Percentiles rank a stretch among this genome's conserved stretches.
Conservation (phyloP, 2,888 invertebrate genomes). For the Brachypterus glaber region DNA sequence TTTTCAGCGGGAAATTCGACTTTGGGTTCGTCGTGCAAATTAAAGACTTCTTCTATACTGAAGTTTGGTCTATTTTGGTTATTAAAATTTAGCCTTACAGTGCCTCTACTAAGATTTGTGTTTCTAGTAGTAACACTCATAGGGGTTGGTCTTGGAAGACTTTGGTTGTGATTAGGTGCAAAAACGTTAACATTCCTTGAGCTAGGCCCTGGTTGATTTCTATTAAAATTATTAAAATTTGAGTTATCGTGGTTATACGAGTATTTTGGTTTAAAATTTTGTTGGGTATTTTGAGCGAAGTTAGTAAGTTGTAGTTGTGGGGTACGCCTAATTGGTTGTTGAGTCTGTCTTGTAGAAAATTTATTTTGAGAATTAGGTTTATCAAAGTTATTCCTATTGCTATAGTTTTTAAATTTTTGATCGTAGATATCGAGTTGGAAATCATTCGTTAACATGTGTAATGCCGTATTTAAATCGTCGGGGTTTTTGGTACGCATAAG, state of each 20-base stretch:
- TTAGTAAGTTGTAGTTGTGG: slow-evolving; percentile 5
- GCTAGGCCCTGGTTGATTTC: not conserved
- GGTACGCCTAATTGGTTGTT: too few relatives aligned
- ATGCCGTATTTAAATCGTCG: slow-evolving; percentile 12
- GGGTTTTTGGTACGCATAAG: too few relatives aligned
- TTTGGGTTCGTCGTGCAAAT: slow-evolving; percentile 7
- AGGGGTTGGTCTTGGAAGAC: slow-evolving; percentile 5
- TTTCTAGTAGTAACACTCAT: slow-evolving; percentile 8
- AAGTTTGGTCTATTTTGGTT: slow-evolving; percentile 6
- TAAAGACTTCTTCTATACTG: slow-evolving; percentile 5
- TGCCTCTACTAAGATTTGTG: too few relatives aligned
- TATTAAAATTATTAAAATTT: not conserved
- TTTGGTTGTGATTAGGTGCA: slow-evolving; percentile 8
- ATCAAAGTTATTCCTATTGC: too few relatives aligned
- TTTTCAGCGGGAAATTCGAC: not conserved
- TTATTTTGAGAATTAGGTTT: too few relatives aligned
- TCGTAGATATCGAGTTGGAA: too few relatives aligned
- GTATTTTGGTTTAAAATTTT: too few relatives aligned
- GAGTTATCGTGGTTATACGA: not conserved
- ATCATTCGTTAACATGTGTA: too few relatives aligned
- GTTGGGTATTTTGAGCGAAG: slow-evolving; percentile 2
- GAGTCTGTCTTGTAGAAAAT: too few relatives aligned
- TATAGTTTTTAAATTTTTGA: too few relatives aligned
- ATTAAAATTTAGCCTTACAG: slow-evolving; percentile 1
- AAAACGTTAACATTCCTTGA: not conserved